Conservation (phyloP, 2,888 invertebrate genomes). For the Euphydryas editha region DNA sequence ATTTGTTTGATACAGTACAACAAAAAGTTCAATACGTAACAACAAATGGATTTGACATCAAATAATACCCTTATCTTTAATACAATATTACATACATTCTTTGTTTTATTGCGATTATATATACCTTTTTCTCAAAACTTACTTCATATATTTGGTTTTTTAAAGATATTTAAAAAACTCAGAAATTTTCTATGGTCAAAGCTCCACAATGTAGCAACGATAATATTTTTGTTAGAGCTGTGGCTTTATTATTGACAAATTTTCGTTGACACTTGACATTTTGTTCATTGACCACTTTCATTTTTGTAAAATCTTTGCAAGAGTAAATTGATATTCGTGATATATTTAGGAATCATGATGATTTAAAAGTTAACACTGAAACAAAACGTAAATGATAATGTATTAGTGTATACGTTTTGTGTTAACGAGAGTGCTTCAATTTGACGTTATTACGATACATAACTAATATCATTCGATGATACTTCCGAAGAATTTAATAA, state of each 20-base stretch:
- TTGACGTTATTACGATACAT: conserved; percentile 15
- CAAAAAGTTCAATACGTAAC: background rate
- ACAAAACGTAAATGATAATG: background rate
- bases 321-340: background rate
- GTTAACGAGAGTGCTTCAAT: conserved; percentile 12
- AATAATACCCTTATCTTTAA: too few relatives aligned
- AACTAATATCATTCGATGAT: conserved; percentile 16
- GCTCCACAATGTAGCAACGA: background rate
- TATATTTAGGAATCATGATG: background rate
- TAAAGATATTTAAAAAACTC: background rate
- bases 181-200: background rate
- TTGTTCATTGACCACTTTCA: background rate
- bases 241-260: conserved; percentile 7
- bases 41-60: background rate
- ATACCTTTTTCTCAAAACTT: too few relatives aligned
- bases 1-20: background rate
- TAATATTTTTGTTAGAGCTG: conserved; percentile 1
- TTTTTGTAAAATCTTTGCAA: background rate
- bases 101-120: too few relatives aligned
- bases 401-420: conserved; percentile 8
- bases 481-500: conserved; percentile 15
- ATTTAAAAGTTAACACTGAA: background rate
- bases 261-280: conserved; percentile 6
- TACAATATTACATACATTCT: too few relatives aligned
- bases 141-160: too few relatives aligned